A percentile compares a stretch with the other conserved stretches of the same genome.
phyloP scores from a whole-genome alignment of 2,797 vertebrate genomes.

The Setipinna tenuifilis region DNA sequence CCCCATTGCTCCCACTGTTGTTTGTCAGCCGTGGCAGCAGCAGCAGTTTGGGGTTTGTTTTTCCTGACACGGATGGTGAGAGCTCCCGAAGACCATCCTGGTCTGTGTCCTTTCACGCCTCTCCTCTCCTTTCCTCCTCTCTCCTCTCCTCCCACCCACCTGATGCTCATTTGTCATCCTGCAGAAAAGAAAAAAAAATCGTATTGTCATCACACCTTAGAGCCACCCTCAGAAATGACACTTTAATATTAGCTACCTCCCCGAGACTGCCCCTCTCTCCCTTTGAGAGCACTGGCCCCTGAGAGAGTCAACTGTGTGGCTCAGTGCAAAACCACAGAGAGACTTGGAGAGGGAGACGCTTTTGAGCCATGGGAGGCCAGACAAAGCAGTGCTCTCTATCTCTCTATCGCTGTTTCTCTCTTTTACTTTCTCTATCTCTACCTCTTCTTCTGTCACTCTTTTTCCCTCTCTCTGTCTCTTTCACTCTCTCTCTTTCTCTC shows the following conservation, averaged over 20 bases:
- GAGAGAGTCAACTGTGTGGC: not conserved
- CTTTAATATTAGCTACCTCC: not conserved
- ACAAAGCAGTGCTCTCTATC: not conserved
- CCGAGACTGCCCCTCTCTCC: not conserved
- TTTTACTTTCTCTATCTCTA: too few species aligned
- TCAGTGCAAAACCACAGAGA: not conserved
- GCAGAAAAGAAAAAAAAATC: conserved; percentile 21
- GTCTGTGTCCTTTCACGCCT: conserved; percentile 55
- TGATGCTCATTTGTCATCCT: conserved; percentile 55
- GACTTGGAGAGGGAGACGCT: not conserved
- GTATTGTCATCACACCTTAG: conserved; percentile 34
- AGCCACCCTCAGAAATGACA: not conserved
- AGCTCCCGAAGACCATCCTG: conserved; percentile 40
- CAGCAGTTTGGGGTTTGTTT: conserved; percentile 36
- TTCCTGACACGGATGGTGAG: conserved; percentile 32
- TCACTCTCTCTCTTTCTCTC: too few species aligned
- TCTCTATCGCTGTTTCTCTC: not conserved
- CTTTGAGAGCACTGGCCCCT: not conserved
- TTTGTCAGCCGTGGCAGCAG: not conserved
- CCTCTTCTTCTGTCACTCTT: not conserved
- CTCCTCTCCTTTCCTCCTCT: conserved; percentile 30
- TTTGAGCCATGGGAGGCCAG: not conserved
- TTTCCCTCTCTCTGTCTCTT: not conserved
- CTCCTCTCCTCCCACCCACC: conserved; percentile 49
- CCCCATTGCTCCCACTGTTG: conserved; percentile 33